Evolutionary conservation across 2,888 invertebrate species (phyloP).

Genomic region (Pecten maximus): DNA sequence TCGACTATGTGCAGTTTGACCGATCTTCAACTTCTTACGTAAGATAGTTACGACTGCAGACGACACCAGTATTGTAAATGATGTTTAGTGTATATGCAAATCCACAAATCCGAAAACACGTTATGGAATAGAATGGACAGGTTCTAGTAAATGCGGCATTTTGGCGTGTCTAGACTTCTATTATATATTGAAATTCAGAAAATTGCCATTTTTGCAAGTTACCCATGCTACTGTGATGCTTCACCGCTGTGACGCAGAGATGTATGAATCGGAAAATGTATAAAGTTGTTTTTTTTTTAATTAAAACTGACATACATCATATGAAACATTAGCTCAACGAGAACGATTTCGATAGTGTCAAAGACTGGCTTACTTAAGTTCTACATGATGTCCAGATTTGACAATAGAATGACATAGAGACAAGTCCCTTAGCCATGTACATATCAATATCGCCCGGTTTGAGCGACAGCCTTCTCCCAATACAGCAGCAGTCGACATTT

Average conservation of each 20-base stretch:
- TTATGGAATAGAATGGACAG: background rate
- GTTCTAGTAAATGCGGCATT: background rate
- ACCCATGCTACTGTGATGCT: too few species aligned
- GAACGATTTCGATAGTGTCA: too few species aligned
- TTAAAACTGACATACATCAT: too few species aligned
- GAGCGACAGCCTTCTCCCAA: background rate
- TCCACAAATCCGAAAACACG: background rate
- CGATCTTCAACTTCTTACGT: background rate
- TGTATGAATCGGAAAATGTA: too few species aligned
- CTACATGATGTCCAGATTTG: too few species aligned
- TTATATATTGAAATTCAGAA: background rate
- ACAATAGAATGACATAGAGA: background rate
- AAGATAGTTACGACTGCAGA: background rate
- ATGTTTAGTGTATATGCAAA: conserved; percentile 6
- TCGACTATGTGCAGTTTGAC: too few species aligned
- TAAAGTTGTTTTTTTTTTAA: too few species aligned
- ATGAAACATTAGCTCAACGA: too few species aligned
- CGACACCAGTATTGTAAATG: background rate
- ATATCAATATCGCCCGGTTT: background rate
- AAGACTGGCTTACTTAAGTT: too few species aligned
- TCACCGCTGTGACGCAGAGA: too few species aligned
- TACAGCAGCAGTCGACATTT: background rate
- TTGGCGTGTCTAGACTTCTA: background rate
- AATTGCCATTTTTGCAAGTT: background rate
- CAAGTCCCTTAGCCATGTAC: background rate